phyloP scores from a whole-genome alignment of 1,140 invertebrate species.

The Medauroidea extradentata region DNA sequence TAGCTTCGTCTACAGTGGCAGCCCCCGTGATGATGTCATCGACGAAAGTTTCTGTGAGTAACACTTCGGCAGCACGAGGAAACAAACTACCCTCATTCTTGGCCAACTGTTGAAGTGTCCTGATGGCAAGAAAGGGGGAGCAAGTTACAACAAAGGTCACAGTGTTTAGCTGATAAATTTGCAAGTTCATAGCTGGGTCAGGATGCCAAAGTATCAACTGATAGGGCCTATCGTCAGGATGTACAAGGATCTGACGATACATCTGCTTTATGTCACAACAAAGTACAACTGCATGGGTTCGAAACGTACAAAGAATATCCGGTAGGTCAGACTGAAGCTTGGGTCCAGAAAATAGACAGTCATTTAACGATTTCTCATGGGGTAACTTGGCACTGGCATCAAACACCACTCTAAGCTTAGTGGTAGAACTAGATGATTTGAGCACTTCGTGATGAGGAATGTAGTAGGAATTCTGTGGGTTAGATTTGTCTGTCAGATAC shows the following conservation, averaged over 20 bases:
- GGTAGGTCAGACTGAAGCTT: constrained; percentile 12
- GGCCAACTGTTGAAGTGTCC: constrained; percentile 31
- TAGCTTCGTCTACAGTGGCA: constrained; percentile 16
- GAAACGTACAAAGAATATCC: constrained; percentile 8
- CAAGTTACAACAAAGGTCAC: constrained; percentile 36
- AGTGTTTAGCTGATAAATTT: constrained; percentile 31
- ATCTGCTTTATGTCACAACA: constrained; percentile 24
- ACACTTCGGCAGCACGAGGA: constrained; percentile 26
- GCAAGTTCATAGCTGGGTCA: constrained; percentile 10
- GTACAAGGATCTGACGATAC: constrained; percentile 6
- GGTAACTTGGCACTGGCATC: constrained; percentile 12
- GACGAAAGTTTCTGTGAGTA: constrained; percentile 40
- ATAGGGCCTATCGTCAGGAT: neutral
- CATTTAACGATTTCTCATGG: constrained; percentile 17
- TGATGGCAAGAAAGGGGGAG: constrained; percentile 34
- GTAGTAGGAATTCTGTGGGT: too few species aligned
- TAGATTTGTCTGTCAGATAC: too few species aligned
- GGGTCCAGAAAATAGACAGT: too few species aligned
- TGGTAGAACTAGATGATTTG: constrained; percentile 10
- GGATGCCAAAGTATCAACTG: constrained; percentile 26
- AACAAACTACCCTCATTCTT: constrained; percentile 23
- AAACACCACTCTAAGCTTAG: too few species aligned
- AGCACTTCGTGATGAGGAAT: constrained; percentile 22
- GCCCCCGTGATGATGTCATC: constrained; percentile 43
- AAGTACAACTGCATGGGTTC: constrained; percentile 11